Evolutionary conservation across 2,113 vertebrate genomes (phyloP).

Genomic region (Isichthys henryi): DNA sequence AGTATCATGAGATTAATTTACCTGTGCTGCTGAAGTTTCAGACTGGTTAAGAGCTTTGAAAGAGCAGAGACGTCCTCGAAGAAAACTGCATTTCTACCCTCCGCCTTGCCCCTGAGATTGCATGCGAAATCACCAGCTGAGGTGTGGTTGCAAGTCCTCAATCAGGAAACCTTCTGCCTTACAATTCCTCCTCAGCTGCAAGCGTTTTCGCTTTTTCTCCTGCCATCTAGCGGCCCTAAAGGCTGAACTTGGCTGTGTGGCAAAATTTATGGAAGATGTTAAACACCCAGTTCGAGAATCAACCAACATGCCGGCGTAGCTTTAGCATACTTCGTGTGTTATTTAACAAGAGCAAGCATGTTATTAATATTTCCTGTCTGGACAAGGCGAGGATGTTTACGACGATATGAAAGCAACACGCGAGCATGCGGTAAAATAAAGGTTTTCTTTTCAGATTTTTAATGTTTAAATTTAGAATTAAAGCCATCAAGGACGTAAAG

Average conservation of each 20-base stretch:
- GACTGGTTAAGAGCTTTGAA: neutral
- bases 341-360: neutral
- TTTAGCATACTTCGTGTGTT: neutral
- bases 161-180: slow-evolving; percentile 19
- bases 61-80: neutral
- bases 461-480: neutral
- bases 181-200: neutral
- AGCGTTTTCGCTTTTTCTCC: neutral
- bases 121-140: neutral
- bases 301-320: neutral
- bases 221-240: slow-evolving; percentile 5
- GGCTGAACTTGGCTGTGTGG: neutral
- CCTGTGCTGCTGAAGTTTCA: slow-evolving; percentile 3
- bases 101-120: neutral
- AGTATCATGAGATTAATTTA: neutral
- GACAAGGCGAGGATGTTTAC: neutral
- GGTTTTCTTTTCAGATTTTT: neutral
- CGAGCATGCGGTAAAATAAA: neutral
- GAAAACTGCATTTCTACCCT: neutral
- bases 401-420: neutral
- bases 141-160: slow-evolving; percentile 19
- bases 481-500: neutral
- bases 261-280: neutral
- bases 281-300: neutral
- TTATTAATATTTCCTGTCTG: neutral